phyloP scores from a whole-genome alignment of 2,113 vertebrate genomes.

The Lagopus leucura region DNA sequence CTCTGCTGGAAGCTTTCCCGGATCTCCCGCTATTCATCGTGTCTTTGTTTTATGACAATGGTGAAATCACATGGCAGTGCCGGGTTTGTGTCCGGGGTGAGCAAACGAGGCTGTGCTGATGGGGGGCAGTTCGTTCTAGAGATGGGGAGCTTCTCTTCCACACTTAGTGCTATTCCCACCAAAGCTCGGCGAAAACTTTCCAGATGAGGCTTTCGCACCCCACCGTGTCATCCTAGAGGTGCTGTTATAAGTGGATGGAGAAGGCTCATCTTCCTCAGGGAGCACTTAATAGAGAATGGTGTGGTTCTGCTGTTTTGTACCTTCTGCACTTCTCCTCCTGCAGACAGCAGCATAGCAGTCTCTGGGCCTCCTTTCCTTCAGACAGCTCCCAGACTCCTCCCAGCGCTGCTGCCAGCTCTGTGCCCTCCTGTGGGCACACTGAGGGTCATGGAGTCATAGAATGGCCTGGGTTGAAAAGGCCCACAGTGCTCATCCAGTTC shows the following conservation, averaged over 20 bases:
- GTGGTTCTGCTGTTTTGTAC: background rate
- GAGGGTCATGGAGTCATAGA: no score
- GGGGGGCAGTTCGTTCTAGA: background rate
- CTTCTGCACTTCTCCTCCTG: background rate
- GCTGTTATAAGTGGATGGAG: background rate
- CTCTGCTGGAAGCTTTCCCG: background rate
- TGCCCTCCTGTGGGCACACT: background rate
- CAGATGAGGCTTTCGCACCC: background rate
- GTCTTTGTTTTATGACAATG: background rate
- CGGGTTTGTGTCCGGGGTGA: no score
- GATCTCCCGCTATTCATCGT: background rate
- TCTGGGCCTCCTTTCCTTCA: background rate
- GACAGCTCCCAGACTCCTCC: background rate
- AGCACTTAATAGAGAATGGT: accelerated
- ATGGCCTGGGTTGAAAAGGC: no score
- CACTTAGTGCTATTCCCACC: background rate
- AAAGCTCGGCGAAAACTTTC: background rate
- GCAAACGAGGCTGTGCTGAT: background rate
- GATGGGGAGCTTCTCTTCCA: background rate
- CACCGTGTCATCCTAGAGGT: background rate
- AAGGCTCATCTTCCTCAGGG: background rate
- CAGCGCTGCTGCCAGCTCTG: background rate
- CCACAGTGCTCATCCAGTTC: no score
- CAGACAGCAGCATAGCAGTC: background rate
- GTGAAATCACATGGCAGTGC: background rate